Percentiles rank a stretch among this genome's conserved stretches.
Evolutionary conservation across 2,113 vertebrate genomes (phyloP).

Genomic region (Podiceps cristatus): DNA sequence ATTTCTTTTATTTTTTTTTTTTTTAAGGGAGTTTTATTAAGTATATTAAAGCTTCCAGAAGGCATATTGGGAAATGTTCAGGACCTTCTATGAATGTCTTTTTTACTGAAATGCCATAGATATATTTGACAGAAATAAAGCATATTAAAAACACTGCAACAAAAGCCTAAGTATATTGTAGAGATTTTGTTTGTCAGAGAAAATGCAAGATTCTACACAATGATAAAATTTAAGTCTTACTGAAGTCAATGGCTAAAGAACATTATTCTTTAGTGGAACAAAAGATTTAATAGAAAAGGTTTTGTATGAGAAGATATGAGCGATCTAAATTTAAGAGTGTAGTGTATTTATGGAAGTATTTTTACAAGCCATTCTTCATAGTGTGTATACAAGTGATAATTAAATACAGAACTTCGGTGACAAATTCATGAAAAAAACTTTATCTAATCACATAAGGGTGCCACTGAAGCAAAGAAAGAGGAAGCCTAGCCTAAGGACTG

Average conservation of each 20-base stretch:
- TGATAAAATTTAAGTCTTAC: not conserved
- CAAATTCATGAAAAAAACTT: not conserved
- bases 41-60: not conserved
- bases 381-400: not conserved
- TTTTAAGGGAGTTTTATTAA: not conserved
- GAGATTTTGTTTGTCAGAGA: not conserved
- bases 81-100: not conserved
- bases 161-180: not conserved
- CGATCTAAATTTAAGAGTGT: not conserved
- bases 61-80: not conserved
- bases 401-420: not conserved
- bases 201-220: not conserved
- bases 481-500: not conserved
- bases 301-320: not conserved
- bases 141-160: not conserved
- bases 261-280: not conserved
- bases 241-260: not conserved
- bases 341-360: not conserved
- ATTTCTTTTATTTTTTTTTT: not conserved
- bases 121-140: not conserved
- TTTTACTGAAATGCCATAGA: not conserved
- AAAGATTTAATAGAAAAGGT: not conserved
- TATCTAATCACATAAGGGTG: not conserved
- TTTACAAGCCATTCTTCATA: not conserved
- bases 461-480: not conserved